These are phyloP conservation scores for Nyctibius grandis DNA, from an alignment of 2,797 vertebrate genomes.

Conservation along the genomic window DNA sequence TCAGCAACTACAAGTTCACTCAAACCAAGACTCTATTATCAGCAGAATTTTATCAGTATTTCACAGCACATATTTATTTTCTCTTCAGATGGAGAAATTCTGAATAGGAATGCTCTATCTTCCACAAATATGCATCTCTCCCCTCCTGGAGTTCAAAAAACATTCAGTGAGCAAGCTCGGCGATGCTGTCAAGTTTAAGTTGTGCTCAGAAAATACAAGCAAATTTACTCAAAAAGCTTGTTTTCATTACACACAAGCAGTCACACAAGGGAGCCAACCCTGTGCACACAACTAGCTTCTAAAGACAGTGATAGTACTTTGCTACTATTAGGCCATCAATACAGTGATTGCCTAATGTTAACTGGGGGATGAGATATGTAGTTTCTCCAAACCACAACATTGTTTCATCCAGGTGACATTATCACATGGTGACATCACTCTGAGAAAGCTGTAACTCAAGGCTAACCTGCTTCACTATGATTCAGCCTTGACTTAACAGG, in stretches of 20 bases:
- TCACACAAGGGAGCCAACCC: background rate
- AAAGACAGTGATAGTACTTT: accelerated
- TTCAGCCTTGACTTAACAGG: background rate
- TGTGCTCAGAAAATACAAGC: background rate
- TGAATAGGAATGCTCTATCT: background rate
- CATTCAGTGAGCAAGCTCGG: background rate
- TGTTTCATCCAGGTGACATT: background rate
- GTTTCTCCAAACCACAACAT: background rate
- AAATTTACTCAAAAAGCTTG: background rate
- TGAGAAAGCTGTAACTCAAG: background rate
- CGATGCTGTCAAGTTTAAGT: background rate
- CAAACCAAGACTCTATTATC: background rate
- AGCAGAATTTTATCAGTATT: background rate
- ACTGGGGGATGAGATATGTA: accelerated
- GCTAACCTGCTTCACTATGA: background rate
- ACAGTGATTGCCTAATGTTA: background rate
- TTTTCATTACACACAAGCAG: background rate
- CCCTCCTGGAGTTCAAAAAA: background rate
- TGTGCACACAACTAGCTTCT: background rate
- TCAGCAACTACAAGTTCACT: background rate
- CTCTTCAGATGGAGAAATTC: background rate
- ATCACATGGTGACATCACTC: background rate
- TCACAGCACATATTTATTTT: background rate
- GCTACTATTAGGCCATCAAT: background rate
- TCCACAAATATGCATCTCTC: background rate